Percentiles rank a stretch among this genome's conserved stretches.
These are phyloP conservation scores for Turnix velox DNA, from an alignment of 2,113 vertebrate species.

Conservation along the genomic window DNA sequence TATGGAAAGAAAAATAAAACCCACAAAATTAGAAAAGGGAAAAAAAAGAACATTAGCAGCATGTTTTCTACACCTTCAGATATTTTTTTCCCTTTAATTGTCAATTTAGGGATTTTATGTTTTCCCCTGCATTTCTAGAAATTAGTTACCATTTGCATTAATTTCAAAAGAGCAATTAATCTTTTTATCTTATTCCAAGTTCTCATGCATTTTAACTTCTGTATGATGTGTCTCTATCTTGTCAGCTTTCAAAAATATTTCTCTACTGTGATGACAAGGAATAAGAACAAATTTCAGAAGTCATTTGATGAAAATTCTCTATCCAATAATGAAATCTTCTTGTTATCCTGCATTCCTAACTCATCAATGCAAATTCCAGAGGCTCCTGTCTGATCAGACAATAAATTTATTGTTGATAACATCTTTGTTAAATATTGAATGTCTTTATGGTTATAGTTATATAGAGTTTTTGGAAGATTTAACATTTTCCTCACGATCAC, in stretches of 20 bases:
- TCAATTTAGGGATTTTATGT: background rate
- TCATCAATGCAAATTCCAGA: background rate
- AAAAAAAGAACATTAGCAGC: rapidly evolving
- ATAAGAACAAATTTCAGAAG: background rate
- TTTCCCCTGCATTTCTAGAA: background rate
- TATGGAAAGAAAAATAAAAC: background rate
- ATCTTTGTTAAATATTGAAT: background rate
- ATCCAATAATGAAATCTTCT: background rate
- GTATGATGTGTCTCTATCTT: rapidly evolving
- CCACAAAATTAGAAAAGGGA: too few relatives aligned
- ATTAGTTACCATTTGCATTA: background rate
- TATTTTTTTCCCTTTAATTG: background rate
- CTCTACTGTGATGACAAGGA: background rate
- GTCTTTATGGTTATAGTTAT: background rate
- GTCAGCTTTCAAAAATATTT: background rate
- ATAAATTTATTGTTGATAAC: background rate
- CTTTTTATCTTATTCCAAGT: background rate
- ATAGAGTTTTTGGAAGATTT: background rate
- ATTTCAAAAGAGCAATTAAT: background rate
- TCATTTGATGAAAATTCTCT: background rate
- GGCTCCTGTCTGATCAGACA: background rate
- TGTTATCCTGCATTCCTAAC: background rate
- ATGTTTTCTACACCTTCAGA: background rate
- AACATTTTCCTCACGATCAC: background rate
- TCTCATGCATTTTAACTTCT: background rate